Evolutionary conservation across 2,888 invertebrate genomes (phyloP).

Genomic region (Drosophila testacea): DNA sequence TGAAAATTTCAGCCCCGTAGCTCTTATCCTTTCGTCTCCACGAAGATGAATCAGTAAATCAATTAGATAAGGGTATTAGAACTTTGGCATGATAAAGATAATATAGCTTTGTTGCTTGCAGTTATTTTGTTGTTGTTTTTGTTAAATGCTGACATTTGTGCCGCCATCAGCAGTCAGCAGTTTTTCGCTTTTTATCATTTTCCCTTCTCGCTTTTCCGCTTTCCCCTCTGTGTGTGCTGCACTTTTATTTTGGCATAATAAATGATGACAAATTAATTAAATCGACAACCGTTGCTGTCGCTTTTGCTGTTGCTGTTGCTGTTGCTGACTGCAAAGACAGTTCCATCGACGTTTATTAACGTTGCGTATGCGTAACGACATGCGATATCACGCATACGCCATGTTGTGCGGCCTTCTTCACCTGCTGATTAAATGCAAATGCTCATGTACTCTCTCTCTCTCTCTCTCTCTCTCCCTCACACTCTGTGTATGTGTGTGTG

Average conservation of each 20-base stretch:
- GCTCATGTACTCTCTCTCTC: not conserved
- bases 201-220: not conserved
- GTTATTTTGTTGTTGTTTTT: slow-evolving; percentile 13
- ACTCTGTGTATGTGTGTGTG: not conserved
- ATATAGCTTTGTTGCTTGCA: slow-evolving; percentile 28
- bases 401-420: slow-evolving; percentile 13
- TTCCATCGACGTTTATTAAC: slow-evolving; percentile 31
- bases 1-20: too few relatives aligned
- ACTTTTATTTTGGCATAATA: slow-evolving; percentile 69
- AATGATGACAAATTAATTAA: slow-evolving; percentile 79
- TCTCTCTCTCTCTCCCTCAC: slow-evolving; percentile 2
- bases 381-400: slow-evolving; percentile 36
- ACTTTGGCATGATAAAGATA: not conserved
- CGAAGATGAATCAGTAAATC: too few relatives aligned
- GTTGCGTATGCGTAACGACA: slow-evolving; percentile 41
- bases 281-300: slow-evolving; percentile 52
- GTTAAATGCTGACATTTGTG: slow-evolving; percentile 48
- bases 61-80: too few relatives aligned
- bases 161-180: slow-evolving; percentile 47
- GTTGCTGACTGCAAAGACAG: slow-evolving; percentile 30
- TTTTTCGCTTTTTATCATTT: slow-evolving; percentile 12
- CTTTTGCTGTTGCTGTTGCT: not conserved
- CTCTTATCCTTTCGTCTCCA: too few relatives aligned
- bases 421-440: slow-evolving; percentile 49
- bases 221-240: not conserved